Evolutionary conservation across 2,113 vertebrate genomes (phyloP), one percentile per base, ranked within the genome.

Genomic region (Tyto alba): DNA sequence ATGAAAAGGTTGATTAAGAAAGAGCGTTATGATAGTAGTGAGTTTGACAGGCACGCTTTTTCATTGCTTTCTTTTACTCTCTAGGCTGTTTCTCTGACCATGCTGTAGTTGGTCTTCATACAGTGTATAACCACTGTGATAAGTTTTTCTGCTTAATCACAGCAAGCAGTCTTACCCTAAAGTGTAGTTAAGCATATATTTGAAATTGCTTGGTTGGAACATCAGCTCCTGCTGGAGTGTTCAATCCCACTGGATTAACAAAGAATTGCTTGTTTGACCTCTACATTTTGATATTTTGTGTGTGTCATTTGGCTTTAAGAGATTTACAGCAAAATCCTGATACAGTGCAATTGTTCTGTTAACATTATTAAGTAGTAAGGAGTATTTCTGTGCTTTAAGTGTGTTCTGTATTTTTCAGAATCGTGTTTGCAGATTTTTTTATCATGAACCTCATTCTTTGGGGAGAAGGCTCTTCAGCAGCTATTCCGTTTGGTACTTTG

Each of bases 401-500:
- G 64, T 93, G 11, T 87, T 96, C 19, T 95, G n/a, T 98, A 26
- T 98, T 95, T 97, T 97, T 77, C 95, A 99, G 99, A 68, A 99
- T 99, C 84, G 99, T 99, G 26, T 99, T 99, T 98, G 99, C 99
- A 4, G 99, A 99, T 97, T 99, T 99, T 97, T 99, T 99, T 93
- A 97, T 99, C 96, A 99, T 99, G 99, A 99, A 99, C 95, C 98
- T 99, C 85, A 99, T 99, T 97, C 99, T 99, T 38, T 99, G 99
- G 99, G 99, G 99, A 92, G 99, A 99, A 97, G 99, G 99, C 20
- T 99, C 99, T 60, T 99, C 99, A 30, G 99, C 99, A 43, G 99
- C 99, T 38, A 99, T 99, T 97, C 99, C 99, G 0, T 99, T 99
- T 47, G 99, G 99, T 45, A 99, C 99, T 23, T 88, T 99, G 91